phyloP scores from a whole-genome alignment of 2,113 vertebrate species.

The Phasianus colchicus region DNA sequence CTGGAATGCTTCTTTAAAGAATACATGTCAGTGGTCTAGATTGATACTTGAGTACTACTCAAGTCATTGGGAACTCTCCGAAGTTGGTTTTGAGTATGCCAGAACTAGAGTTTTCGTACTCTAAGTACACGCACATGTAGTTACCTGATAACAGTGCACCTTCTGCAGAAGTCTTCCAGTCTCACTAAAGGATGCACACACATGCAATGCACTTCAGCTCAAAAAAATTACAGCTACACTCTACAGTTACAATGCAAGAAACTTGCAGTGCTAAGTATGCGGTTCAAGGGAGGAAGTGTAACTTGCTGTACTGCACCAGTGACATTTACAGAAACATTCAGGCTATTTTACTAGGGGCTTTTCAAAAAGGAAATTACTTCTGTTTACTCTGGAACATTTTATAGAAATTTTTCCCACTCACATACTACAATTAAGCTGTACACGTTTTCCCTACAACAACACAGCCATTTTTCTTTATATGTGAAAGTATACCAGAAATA shows the following conservation, averaged over 20 bases:
- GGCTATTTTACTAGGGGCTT: not conserved
- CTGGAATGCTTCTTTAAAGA: not conserved
- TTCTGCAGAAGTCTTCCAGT: not conserved
- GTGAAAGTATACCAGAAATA: not conserved
- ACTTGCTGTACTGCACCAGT: not conserved
- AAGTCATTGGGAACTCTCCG: not conserved
- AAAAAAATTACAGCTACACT: not conserved
- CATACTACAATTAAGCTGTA: not conserved
- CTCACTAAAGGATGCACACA: not conserved
- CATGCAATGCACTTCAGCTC: not conserved
- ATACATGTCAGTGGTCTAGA: not conserved
- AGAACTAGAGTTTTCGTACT: not conserved
- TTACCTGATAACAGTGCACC: not conserved
- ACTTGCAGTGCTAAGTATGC: not conserved
- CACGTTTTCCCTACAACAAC: constrained; percentile 1
- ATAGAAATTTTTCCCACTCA: constrained; percentile 32
- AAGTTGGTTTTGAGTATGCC: not conserved
- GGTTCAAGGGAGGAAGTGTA: constrained; percentile 18
- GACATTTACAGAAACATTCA: constrained; percentile 31
- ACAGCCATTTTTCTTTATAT: not conserved
- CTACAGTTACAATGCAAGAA: not conserved
- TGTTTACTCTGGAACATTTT: constrained; percentile 52
- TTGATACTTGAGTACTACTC: not conserved
- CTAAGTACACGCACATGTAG: not conserved
- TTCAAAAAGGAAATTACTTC: constrained; percentile 50